These are phyloP conservation scores for Phylloscopus trochilus DNA, from an alignment of 2,113 vertebrate species.

Conservation along the genomic window DNA sequence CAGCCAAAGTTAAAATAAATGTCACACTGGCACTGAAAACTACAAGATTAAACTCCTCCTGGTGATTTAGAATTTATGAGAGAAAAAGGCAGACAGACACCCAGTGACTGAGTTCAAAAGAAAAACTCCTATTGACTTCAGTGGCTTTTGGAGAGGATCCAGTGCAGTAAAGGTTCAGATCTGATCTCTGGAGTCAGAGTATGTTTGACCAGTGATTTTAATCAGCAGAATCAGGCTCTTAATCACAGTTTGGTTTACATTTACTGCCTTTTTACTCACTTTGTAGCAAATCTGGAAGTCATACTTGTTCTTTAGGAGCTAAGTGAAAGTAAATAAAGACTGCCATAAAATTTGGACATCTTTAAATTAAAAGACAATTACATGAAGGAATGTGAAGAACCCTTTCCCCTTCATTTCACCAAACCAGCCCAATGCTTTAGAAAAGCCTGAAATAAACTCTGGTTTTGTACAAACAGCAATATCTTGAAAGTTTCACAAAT, in stretches of 20 bases:
- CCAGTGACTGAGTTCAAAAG: slow-evolving; percentile 2
- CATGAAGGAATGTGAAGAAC: not conserved
- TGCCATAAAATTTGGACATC: slow-evolving; percentile 22
- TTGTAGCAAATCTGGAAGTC: slow-evolving; percentile 38
- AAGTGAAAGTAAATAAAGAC: slow-evolving; percentile 38
- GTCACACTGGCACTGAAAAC: slow-evolving; percentile 30
- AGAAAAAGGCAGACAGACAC: slow-evolving; percentile 34
- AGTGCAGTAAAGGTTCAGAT: slow-evolving; percentile 12
- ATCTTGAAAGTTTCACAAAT: not conserved
- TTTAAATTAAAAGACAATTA: slow-evolving; percentile 41
- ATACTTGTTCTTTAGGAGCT: not conserved
- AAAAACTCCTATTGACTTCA: slow-evolving; percentile 14
- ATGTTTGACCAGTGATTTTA: slow-evolving; percentile 40
- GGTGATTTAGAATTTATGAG: slow-evolving; percentile 35
- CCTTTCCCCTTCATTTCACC: not conserved
- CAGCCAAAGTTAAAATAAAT: slow-evolving; percentile 47
- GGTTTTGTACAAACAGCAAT: not conserved
- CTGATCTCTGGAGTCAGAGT: slow-evolving; percentile 22
- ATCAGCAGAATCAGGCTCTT: slow-evolving; percentile 37
- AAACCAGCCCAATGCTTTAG: not conserved
- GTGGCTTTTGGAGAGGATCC: slow-evolving; percentile 34
- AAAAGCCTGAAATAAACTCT: not conserved
- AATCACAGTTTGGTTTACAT: slow-evolving; percentile 41
- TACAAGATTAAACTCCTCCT: slow-evolving; percentile 34
- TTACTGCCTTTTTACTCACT: slow-evolving; percentile 29